phyloP scores from a whole-genome alignment of 2,888 invertebrate species.

The Yponomeuta sedellus region DNA sequence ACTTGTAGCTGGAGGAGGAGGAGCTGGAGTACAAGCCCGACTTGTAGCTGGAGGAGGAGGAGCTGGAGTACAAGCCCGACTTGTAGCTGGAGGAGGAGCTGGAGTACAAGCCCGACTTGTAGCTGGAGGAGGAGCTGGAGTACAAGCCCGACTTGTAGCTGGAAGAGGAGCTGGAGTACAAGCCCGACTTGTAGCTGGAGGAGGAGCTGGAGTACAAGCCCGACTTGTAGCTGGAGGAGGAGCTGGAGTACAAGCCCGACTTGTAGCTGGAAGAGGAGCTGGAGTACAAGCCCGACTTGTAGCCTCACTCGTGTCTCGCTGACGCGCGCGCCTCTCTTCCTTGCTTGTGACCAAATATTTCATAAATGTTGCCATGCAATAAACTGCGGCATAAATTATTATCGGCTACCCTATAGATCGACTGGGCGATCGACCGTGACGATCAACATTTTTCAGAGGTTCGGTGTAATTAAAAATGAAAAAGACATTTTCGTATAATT shows the following conservation, averaged over 20 bases:
- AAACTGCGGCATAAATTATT: too few relatives aligned
- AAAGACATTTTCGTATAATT: too few relatives aligned
- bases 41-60: conserved; percentile 26
- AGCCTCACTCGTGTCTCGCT: not conserved
- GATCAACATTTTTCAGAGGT: too few relatives aligned
- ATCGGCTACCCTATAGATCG: too few relatives aligned
- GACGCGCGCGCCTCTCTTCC: too few relatives aligned
- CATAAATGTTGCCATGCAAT: too few relatives aligned
- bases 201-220: conserved; percentile 21
- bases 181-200: conserved; percentile 29
- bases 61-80: too few relatives aligned
- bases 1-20: conserved; percentile 15
- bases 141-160: too few relatives aligned
- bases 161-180: conserved; percentile 25
- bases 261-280: conserved; percentile 29
- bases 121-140: conserved; percentile 51
- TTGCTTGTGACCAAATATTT: too few relatives aligned
- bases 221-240: conserved; percentile 58
- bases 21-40: conserved; percentile 26
- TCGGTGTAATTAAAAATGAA: too few relatives aligned
- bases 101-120: conserved; percentile 33
- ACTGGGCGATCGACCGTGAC: too few relatives aligned
- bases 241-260: conserved; percentile 35
- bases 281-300: conserved; percentile 17
- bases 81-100: conserved; percentile 36